Base-by-base conservation (phyloP, 1,140 invertebrate species). In the Drosophila murphyi region DNA sequence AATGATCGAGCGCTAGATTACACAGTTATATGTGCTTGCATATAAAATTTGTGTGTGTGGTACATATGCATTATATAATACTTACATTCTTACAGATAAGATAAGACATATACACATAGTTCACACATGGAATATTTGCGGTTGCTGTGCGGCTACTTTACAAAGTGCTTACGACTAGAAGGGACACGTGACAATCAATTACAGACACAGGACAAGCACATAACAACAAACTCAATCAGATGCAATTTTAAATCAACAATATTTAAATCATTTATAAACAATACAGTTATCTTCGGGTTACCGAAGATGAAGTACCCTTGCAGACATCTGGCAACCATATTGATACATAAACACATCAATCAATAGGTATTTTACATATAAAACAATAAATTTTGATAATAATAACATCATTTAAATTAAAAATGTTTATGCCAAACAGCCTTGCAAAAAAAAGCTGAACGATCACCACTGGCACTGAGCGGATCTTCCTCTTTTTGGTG, bases 81-180 rank as follows among this genome's bases (percentile, higher is more conserved):
- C 62, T 64, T 54, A 35, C 31, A 54, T 31, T 54, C 67, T 69
- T 57, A 67, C 31, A 56, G 20, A 35, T 52, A 52, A 65, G 31
- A 65, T 56, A 54, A 31, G 32, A 64, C 62, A 59, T 34, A 64
- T 59, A 69, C 39, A 52, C 45, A 57, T 64, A 64, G 43, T 10
- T 57, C 52, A 7, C 47, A 50, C n/a, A 54, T 34, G 60, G 41
- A 37, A 50, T 71, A 48, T 52, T 55, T 52, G 8, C 62, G 1
- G 32, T 59, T 45, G 56, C 29, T 45, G 41, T 59, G 57, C 43
- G 43, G 35, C 68, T 71, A 71, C 68, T 63, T 51, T 57, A 74
- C 34, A 61, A 8, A 37, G 72, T 88, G 83, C 82, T 87, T 87
- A 87, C 54, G 29, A 45, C 50, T 88, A 87, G 48, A n/a, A 20